Percentiles rank a stretch among this genome's conserved stretches.
phyloP scores from a whole-genome alignment of 2,797 vertebrate species.

The Rhinichthys osculus region DNA sequence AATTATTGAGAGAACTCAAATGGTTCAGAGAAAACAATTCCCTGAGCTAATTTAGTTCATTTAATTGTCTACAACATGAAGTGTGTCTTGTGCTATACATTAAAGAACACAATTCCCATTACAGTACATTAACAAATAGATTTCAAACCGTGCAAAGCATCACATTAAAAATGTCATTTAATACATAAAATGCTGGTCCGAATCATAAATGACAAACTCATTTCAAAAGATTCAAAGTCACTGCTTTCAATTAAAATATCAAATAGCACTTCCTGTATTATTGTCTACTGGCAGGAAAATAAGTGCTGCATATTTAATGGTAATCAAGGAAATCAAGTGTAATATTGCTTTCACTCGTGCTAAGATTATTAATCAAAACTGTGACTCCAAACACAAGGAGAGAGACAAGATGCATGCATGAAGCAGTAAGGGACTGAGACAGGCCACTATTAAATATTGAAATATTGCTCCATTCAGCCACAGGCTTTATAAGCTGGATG shows the following conservation, averaged over 20 bases:
- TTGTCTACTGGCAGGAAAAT: slow-evolving; percentile 14
- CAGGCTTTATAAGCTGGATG: slow-evolving; percentile 51
- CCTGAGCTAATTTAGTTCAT: slow-evolving; percentile 25
- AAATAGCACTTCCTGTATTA: background rate
- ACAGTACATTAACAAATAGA: slow-evolving; percentile 16
- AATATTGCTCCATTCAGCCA: slow-evolving; percentile 54
- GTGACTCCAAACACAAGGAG: slow-evolving; percentile 19
- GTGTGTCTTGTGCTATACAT: slow-evolving; percentile 28
- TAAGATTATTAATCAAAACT: slow-evolving; percentile 27
- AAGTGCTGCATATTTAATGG: slow-evolving; percentile 24
- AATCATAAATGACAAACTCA: background rate
- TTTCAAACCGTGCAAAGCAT: background rate
- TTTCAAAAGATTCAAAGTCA: slow-evolving; percentile 3
- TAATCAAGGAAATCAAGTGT: slow-evolving; percentile 18
- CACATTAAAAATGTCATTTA: background rate
- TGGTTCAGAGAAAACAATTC: slow-evolving; percentile 29
- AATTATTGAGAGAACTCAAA: slow-evolving; percentile 7
- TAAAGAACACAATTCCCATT: slow-evolving; percentile 26
- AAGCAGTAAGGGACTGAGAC: slow-evolving; percentile 46
- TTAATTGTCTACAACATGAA: slow-evolving; percentile 12
- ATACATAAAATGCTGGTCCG: background rate
- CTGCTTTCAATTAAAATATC: slow-evolving; percentile 20
- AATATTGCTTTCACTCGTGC: slow-evolving; percentile 14
- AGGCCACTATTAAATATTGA: slow-evolving; percentile 57
- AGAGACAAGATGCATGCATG: slow-evolving; percentile 35